Base-by-base conservation (phyloP, 1,140 invertebrate species). In the Sitobion miscanthi region DNA sequence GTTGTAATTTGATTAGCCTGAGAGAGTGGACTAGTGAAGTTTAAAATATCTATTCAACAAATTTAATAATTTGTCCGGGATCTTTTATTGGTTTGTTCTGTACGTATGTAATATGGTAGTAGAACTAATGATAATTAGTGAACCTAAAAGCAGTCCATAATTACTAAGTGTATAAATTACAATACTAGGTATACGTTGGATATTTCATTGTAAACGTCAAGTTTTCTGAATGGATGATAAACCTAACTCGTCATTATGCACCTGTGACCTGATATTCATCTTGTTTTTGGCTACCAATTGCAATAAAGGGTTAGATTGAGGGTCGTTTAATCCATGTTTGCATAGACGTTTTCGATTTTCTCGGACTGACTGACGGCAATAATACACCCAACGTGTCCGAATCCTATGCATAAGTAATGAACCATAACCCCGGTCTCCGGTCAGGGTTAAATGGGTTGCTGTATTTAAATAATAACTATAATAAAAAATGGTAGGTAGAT, bases 361-460 rank as follows among this genome's bases (percentile, higher is more conserved):
- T 90, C 57, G 14, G 14, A 90, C 57, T 90, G 38, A 69, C 89
- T 90, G 89, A 69, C 89, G n/a, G 54, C 45, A 62, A 90, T 62
- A 62, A 90, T 90, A 47, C 14, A 42, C 38, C 23, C 87, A 54
- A 38, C 30, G 25, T 90, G n/a, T 90, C 25, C 54, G 38, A 90
- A 90, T 45, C 38, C 89, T n/a, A 90, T 90, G 89, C 54, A 90
- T 90, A 90, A 62, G 42, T 90, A 90, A 90, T 90, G 89, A 69
- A 69, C 57, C 38, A 62, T 45, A 35, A 90, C 54, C 69, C 25
- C 25, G 25, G 89, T 90, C 38, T 90, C 38, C 17, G 38, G 89
- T 90, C 57, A 45, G 54, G 54, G 89, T 90, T 90, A 90, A 90
- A 90, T 49, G 35, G 49, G 21, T 57, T 89, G 23, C 11, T 90